phyloP scores from a whole-genome alignment of 2,888 invertebrate genomes.

The Syrphus vitripennis region DNA sequence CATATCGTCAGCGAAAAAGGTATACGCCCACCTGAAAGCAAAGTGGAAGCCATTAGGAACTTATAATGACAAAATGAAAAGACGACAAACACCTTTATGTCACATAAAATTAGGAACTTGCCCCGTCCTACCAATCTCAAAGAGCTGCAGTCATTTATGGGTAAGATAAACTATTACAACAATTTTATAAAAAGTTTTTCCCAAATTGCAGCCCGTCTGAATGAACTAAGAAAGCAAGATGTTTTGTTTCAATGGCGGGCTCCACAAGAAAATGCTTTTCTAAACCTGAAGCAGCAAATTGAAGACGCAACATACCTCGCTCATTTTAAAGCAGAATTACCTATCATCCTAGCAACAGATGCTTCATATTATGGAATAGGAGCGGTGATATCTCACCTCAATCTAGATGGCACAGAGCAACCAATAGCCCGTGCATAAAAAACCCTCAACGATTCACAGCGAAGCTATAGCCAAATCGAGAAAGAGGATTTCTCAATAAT shows the following conservation, averaged over 20 bases:
- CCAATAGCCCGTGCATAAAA: constrained; percentile 52
- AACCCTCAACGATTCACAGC: constrained; percentile 37
- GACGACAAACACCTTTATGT: no score
- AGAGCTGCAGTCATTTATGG: constrained; percentile 72
- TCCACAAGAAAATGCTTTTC: constrained; percentile 71
- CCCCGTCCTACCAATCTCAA: constrained; percentile 5
- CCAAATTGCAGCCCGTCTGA: constrained; percentile 28
- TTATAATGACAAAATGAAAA: no score
- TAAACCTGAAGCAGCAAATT: constrained; percentile 72
- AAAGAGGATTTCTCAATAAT: constrained; percentile 61
- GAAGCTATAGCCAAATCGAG: constrained; percentile 55
- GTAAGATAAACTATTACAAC: constrained; percentile 75
- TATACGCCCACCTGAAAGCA: constrained; percentile 3
- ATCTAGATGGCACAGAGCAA: constrained; percentile 25
- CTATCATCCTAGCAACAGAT: constrained; percentile 61
- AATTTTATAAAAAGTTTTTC: constrained; percentile 31
- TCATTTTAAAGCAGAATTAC: constrained; percentile 13
- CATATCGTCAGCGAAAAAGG: constrained; percentile 13
- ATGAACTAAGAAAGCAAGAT: constrained; percentile 69
- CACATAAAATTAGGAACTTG: background rate
- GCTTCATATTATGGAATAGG: constrained; percentile 64
- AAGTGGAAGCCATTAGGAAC: constrained; percentile 10
- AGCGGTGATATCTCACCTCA: constrained; percentile 54
- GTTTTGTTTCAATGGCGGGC: constrained; percentile 72
- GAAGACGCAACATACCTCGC: constrained; percentile 22